phyloP scores from a whole-genome alignment of 2,888 invertebrate genomes.

The Dyspetes luteomarginatus region DNA sequence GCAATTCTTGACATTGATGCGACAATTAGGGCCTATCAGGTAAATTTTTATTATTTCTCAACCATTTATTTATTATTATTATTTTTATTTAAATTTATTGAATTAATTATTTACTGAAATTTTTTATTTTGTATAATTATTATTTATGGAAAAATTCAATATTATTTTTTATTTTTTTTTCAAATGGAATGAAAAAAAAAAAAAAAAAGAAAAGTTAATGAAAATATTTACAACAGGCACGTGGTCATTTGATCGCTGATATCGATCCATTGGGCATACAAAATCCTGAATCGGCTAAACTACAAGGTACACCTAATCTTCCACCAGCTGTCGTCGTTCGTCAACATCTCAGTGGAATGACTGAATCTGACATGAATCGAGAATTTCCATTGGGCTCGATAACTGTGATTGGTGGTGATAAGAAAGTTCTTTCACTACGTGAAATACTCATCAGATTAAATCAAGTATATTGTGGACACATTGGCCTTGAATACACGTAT shows the following conservation, averaged over 20 bases:
- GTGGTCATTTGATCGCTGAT: slow-evolving; percentile 93
- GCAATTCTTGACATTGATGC: slow-evolving; percentile 72
- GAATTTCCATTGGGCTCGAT: slow-evolving; percentile 73
- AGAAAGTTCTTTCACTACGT: slow-evolving; percentile 71
- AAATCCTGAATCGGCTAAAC: slow-evolving; percentile 74
- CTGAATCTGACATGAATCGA: slow-evolving; percentile 73
- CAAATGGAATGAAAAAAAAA: too few relatives aligned
- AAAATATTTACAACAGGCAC: slow-evolving; percentile 85
- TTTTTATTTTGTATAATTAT: too few relatives aligned
- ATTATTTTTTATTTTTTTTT: too few relatives aligned
- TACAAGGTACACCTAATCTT: slow-evolving; percentile 72
- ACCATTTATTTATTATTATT: too few relatives aligned
- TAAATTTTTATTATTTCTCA: slow-evolving; percentile 46
- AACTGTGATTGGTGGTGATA: slow-evolving; percentile 76
- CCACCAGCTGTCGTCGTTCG: slow-evolving; percentile 76
- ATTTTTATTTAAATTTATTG: background rate
- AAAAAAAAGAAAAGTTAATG: background rate
- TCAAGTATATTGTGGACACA: slow-evolving; percentile 77
- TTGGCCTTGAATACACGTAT: slow-evolving; percentile 78
- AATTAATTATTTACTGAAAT: too few relatives aligned
- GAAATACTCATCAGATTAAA: slow-evolving; percentile 78
- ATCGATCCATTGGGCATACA: slow-evolving; percentile 91
- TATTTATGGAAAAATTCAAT: too few relatives aligned
- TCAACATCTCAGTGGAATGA: slow-evolving; percentile 74
- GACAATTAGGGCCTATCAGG: slow-evolving; percentile 78